These are phyloP conservation scores for Neodiprion virginianus DNA, from an alignment of 1,140 invertebrate species.

Conservation along the genomic window DNA sequence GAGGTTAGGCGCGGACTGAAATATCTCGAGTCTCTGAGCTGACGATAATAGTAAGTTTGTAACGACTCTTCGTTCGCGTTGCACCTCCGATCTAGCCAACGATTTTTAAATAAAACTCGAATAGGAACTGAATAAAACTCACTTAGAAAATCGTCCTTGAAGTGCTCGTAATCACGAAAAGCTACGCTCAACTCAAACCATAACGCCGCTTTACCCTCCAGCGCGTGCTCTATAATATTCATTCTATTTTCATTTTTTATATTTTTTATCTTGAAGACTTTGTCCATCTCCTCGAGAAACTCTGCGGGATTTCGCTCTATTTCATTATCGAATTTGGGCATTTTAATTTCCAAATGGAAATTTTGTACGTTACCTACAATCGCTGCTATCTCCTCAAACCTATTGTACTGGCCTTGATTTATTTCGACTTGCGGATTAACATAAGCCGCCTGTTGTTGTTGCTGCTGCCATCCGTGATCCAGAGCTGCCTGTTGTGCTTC, in stretches of 20 bases:
- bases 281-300: conserved; percentile 12
- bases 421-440: conserved; percentile 5
- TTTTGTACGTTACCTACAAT: neutral
- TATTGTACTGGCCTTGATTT: conserved; percentile 14
- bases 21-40: conserved; percentile 8
- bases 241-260: too few species aligned
- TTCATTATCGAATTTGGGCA: conserved; percentile 15
- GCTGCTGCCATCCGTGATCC: neutral
- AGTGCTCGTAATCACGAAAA: conserved; percentile 5
- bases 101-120: conserved; percentile 14
- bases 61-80: conserved; percentile 7
- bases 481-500: neutral
- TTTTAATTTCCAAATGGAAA: conserved; percentile 10
- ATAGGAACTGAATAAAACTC: conserved; percentile 19
- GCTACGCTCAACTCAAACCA: conserved; percentile 9
- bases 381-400: neutral
- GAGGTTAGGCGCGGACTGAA: conserved; percentile 11
- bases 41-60: neutral
- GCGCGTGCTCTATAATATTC: neutral
- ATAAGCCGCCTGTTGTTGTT: neutral
- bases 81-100: neutral
- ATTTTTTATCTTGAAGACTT: too few species aligned
- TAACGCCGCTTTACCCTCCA: conserved; percentile 9
- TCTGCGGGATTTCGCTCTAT: conserved; percentile 8
- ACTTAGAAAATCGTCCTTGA: conserved; percentile 9